Percentiles rank a stretch among this genome's conserved stretches.
These are phyloP conservation scores for Holocentrus rufus DNA, from an alignment of 2,797 vertebrate genomes.

Conservation along the genomic window DNA sequence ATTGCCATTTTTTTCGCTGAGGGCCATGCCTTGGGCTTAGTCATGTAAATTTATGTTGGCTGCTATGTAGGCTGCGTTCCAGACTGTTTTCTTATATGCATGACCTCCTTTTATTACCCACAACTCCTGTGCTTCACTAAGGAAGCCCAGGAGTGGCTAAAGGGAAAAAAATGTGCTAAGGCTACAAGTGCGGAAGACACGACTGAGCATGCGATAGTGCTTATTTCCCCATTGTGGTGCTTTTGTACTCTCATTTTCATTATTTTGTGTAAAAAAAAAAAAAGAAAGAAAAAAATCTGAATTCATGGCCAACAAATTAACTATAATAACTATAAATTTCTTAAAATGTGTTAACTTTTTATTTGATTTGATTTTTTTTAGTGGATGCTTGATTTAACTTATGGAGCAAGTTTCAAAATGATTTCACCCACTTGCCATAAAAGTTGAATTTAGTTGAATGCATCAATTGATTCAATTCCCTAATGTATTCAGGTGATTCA, in stretches of 20 bases:
- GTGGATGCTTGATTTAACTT: neutral
- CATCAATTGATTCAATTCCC: neutral
- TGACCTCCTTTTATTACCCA: slow-evolving; percentile 19
- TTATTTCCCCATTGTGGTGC: neutral
- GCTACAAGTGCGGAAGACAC: neutral
- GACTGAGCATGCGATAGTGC: neutral
- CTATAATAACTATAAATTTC: neutral
- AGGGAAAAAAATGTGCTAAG: slow-evolving; percentile 20
- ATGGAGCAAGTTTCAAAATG: neutral
- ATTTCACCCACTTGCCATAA: neutral
- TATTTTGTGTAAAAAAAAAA: neutral
- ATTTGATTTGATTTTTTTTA: neutral
- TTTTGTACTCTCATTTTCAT: neutral
- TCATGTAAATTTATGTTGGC: neutral
- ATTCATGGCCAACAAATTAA: neutral
- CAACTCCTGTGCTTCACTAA: neutral
- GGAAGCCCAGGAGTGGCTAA: slow-evolving; percentile 23
- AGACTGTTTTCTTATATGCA: neutral
- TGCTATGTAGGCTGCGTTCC: slow-evolving; percentile 16
- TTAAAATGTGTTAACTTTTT: neutral
- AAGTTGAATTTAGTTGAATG: neutral
- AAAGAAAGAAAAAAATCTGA: neutral
- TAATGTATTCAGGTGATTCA: neutral
- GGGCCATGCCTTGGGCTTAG: slow-evolving; percentile 5
- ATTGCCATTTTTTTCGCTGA: neutral